Evolutionary conservation across 92 coral and sea anemone species (phyloP).

Genomic region (Meandrina meandrites): DNA sequence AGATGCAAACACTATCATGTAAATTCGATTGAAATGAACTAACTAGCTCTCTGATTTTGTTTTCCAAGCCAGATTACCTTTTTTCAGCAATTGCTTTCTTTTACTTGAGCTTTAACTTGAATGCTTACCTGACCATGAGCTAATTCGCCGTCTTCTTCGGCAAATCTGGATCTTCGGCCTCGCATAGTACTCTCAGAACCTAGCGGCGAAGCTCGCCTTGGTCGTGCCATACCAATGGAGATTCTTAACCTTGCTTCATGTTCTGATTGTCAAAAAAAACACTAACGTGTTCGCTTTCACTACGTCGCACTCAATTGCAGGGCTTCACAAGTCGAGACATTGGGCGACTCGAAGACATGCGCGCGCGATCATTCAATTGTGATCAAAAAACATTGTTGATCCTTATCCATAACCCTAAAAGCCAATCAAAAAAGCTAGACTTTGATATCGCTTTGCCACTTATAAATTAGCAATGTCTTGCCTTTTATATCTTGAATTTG

Average conservation of each 20-base stretch:
- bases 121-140: conserved; percentile 14
- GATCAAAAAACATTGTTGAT: conserved; percentile 12
- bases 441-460: conserved; percentile 16
- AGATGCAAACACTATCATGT: background rate
- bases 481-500: conserved; percentile 21
- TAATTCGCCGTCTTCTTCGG: background rate
- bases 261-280: background rate
- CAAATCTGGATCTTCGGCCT: background rate
- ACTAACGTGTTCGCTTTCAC: background rate
- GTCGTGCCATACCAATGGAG: conserved; percentile 16
- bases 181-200: background rate
- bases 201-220: conserved; percentile 4
- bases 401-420: background rate
- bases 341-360: conserved; percentile 8
- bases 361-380: conserved; percentile 7
- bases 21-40: conserved; percentile 28
- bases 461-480: conserved; percentile 39
- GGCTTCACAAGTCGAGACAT: background rate
- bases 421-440: conserved; percentile 29
- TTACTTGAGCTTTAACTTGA: background rate
- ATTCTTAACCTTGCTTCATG: background rate
- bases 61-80: background rate
- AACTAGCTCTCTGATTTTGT: background rate
- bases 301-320: background rate
- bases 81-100: background rate